Evolutionary conservation across 2,113 vertebrate species (phyloP), one percentile per base, ranked within the genome.

Genomic region (Polypterus senegalus): DNA sequence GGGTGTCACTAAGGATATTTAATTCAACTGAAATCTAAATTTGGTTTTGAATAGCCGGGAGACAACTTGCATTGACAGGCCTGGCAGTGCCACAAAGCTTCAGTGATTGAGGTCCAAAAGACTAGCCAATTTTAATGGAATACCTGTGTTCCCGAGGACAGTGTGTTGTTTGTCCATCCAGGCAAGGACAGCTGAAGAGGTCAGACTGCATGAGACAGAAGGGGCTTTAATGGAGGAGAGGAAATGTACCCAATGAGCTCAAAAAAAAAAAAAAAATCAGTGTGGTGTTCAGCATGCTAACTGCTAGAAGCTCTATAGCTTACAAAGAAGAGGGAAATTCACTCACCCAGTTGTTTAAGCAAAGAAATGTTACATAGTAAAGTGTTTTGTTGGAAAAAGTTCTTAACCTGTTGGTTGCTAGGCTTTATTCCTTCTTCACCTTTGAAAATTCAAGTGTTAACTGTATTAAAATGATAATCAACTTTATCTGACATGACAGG

Each of bases 151-250:
- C 43, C 59, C 61, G 62, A 59, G 63, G 65, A 72, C 73, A 74
- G 68, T 68, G 73, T 65, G 62, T 66, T 60, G 61, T 63, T 70
- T 74, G 73, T 70, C 52, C 65, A 27, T 27, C 27, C 27, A 27
- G 27, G 27, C 27, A 27, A 27, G 27, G 27, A 27, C 27, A 27
- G 27, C 27, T 27, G 27, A 27, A 27, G 27, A 27, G 27, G 27
- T 27, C 27, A 61, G 10, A 47, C 64, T 63, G 67, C 57, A 43
- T 53, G 54, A 61, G 67, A 69, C 72, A 76, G 74, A 76, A 66
- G 66, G 65, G 58, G 64, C 71, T 76, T 27, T 64, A 76, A 71
- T 70, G 68, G 65, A 49, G 63, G 65, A 60, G 66, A 71, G 71
- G 74, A 74, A 74, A 67, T 67, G 62, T 46, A 10, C 7, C 47